These are phyloP conservation scores for Leucophora obtusa DNA, from an alignment of 2,888 invertebrate species.

Conservation along the genomic window DNA sequence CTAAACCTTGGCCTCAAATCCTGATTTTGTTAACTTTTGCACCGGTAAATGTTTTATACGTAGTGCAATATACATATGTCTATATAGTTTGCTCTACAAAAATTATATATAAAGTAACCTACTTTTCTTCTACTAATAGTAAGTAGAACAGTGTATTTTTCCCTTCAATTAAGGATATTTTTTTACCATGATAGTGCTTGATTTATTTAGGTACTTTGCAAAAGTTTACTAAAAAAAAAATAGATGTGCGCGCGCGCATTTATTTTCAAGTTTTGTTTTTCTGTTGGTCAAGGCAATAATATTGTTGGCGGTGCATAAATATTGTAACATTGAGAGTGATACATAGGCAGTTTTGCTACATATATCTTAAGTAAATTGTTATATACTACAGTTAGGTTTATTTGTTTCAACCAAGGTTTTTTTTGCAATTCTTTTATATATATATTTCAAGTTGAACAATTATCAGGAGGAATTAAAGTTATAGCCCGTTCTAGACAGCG, in stretches of 20 bases:
- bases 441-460: slow-evolving; percentile 15
- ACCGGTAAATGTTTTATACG: slow-evolving; percentile 34
- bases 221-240: slow-evolving; percentile 15
- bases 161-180: not conserved
- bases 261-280: slow-evolving; percentile 21
- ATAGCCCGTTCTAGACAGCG: no score
- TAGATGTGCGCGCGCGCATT: slow-evolving; percentile 55
- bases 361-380: not conserved
- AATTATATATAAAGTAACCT: slow-evolving; percentile 46
- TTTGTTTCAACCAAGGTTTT: slow-evolving; percentile 43
- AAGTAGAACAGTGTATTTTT: slow-evolving; percentile 48
- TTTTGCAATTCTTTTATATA: slow-evolving; percentile 16
- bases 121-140: slow-evolving; percentile 34
- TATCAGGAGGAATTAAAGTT: not conserved
- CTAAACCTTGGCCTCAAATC: slow-evolving; percentile 61
- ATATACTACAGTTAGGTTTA: slow-evolving; percentile 1
- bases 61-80: not conserved
- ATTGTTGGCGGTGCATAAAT: slow-evolving; percentile 42
- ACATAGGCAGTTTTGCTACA: slow-evolving; percentile 14
- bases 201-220: not conserved
- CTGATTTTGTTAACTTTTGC: slow-evolving; percentile 50
- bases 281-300: slow-evolving; percentile 62
- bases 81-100: slow-evolving; percentile 9
- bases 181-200: not conserved
- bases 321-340: slow-evolving; percentile 48